Conservation (phyloP, 2,888 invertebrate genomes). For the Papilio elwesi region DNA sequence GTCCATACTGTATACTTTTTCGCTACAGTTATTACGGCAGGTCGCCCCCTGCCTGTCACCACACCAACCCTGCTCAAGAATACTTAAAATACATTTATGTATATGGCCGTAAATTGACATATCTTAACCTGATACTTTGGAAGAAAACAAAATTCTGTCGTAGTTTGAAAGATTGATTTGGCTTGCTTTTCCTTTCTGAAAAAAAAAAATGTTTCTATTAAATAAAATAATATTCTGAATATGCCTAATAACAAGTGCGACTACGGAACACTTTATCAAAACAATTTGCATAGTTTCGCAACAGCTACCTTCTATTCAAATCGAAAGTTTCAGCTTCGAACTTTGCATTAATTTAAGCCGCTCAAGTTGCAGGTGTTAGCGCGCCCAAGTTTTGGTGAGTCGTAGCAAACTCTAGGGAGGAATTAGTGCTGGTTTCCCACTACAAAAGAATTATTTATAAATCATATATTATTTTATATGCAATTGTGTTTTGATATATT, state of each 20-base stretch:
- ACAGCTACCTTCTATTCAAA: conserved; percentile 24
- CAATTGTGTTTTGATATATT: neutral
- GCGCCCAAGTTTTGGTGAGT: conserved; percentile 13
- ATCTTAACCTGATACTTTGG: too few relatives aligned
- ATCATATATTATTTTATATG: neutral
- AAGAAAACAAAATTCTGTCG: too few relatives aligned
- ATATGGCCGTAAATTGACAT: too few relatives aligned
- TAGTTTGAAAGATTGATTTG: too few relatives aligned
- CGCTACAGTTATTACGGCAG: too few relatives aligned
- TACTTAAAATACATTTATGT: too few relatives aligned
- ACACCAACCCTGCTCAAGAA: too few relatives aligned
- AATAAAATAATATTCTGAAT: neutral
- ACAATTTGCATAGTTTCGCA: conserved; percentile 19
- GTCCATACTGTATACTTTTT: too few relatives aligned
- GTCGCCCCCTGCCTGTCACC: too few relatives aligned
- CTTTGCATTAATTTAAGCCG: conserved; percentile 25
- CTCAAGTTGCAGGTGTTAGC: conserved; percentile 24
- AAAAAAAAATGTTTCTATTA: too few relatives aligned
- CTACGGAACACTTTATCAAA: conserved; percentile 15
- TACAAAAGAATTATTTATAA: conserved; percentile 12
- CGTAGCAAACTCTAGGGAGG: conserved; percentile 16
- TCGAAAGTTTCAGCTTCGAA: conserved; percentile 19
- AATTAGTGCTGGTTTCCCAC: conserved; percentile 9
- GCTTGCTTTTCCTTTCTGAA: too few relatives aligned
- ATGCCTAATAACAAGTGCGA: conserved; percentile 1